Base-by-base conservation (phyloP, 2,888 invertebrate species). In the Chesias legatella region DNA sequence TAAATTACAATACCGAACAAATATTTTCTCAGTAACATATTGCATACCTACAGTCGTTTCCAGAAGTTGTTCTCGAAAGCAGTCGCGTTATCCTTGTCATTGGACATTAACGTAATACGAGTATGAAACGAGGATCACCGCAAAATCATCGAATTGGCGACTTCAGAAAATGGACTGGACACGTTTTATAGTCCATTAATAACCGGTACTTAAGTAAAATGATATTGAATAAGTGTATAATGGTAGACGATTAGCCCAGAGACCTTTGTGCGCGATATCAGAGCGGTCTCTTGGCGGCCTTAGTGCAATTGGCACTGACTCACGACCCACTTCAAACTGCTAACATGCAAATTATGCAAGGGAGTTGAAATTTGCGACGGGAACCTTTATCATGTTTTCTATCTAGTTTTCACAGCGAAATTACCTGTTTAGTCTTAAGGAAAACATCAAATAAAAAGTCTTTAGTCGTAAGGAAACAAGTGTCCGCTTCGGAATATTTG, bases 241-340 rank as follows among this genome's bases (percentile, higher is more conserved):
- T 63, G 58, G 58, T 58, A 63, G 42, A 58, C 70, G 59, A 76
- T 77, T 82, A 79, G 80, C 84, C 81, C 57, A 77, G 63, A 83
- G 80, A 84, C 84, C 83, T 84, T 82, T 84, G 69, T 60, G 63
- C 65, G 63, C 60, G 63, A 60, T 73, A 75, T 74, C 74, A 68
- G 77, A 72, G 73, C 56, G 57, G 44, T 34, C 55, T 58, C 53
- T 71, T 67, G 71, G 72, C 69, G 61, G 52, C 56, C 51, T 58
- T 48, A 46, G 45, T 51, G 43, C 51, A 58, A 57, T 66, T 67
- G 68, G 67, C 64, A 60, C 51, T 52, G 59, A 49, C 46, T 29
- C 53, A 49, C 64, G 69, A 67, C 72, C 72, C 64, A 70, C 53
- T 63, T 70, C 57, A 39, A 36, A 11, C 41, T 29, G 13, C 17